phyloP scores from a whole-genome alignment of 1,140 invertebrate species.

The Bombus affinis region DNA sequence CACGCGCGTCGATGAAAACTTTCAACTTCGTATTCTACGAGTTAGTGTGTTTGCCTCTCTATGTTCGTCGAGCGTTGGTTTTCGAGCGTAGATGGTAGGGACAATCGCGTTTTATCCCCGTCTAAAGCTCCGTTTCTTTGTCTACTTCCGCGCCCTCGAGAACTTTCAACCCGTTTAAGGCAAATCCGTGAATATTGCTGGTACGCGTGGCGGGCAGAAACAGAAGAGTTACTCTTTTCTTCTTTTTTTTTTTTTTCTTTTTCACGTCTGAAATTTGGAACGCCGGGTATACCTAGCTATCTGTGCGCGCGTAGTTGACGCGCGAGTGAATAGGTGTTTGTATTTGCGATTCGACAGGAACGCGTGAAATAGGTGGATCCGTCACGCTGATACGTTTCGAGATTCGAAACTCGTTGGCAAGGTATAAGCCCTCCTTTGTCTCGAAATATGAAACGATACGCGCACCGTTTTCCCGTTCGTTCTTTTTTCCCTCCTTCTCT shows the following conservation, averaged over 20 bases:
- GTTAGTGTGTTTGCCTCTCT: not conserved
- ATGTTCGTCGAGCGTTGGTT: not conserved
- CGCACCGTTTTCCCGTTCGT: not conserved
- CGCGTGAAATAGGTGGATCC: slow-evolving; percentile 43
- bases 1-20: not conserved
- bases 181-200: slow-evolving; percentile 57
- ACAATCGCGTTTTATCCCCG: not conserved
- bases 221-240: not conserved
- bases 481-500: not conserved
- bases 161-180: slow-evolving; percentile 59
- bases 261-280: slow-evolving; percentile 37
- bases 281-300: not conserved
- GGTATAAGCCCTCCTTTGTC: slow-evolving; percentile 57
- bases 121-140: slow-evolving; percentile 2
- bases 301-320: not conserved
- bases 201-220: slow-evolving; percentile 13
- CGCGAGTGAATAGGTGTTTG: slow-evolving; percentile 28
- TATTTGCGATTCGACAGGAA: slow-evolving; percentile 34
- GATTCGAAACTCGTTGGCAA: slow-evolving; percentile 34
- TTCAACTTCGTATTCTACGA: slow-evolving; percentile 10
- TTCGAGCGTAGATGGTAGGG: not conserved
- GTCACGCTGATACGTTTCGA: slow-evolving; percentile 24
- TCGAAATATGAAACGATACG: slow-evolving; percentile 31
- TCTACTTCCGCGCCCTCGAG: not conserved
- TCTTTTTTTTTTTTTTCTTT: not conserved